These are phyloP conservation scores for Okapia johnstoni DNA, from an alignment of 2,113 vertebrate species.

Conservation along the genomic window DNA sequence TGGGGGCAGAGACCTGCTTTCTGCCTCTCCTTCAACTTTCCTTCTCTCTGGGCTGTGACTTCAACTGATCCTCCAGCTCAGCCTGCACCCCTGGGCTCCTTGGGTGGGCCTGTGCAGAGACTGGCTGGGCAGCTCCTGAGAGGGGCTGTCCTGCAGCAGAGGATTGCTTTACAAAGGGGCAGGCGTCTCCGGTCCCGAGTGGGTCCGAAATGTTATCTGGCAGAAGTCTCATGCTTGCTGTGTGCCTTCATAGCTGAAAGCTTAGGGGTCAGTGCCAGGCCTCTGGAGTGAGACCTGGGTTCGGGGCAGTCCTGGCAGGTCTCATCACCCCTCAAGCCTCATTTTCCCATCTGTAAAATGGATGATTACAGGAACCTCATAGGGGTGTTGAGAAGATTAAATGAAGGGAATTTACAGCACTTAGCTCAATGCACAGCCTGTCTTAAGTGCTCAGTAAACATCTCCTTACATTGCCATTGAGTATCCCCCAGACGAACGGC, in stretches of 20 bases:
- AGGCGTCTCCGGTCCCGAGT: accelerated
- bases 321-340: not conserved
- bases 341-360: not conserved
- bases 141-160: not conserved
- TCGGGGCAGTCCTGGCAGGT: accelerated
- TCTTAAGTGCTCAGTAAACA: not conserved
- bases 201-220: not conserved
- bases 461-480: not conserved
- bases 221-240: not conserved
- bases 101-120: not conserved
- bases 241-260: not conserved
- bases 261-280: not conserved
- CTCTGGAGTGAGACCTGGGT: not conserved
- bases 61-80: not conserved
- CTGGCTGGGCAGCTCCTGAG: not conserved
- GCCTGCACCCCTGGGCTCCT: not conserved
- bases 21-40: not conserved
- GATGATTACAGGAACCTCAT: not conserved
- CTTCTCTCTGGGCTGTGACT: not conserved
- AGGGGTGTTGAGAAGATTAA: not conserved
- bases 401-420: not conserved
- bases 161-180: not conserved
- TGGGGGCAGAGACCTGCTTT: not conserved
- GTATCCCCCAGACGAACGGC: not conserved
- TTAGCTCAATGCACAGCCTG: not conserved